A percentile compares a stretch with the other conserved stretches of the same genome.
These are phyloP conservation scores for Xiphophorus birchmanni DNA, from an alignment of 2,797 vertebrate species.

Conservation along the genomic window DNA sequence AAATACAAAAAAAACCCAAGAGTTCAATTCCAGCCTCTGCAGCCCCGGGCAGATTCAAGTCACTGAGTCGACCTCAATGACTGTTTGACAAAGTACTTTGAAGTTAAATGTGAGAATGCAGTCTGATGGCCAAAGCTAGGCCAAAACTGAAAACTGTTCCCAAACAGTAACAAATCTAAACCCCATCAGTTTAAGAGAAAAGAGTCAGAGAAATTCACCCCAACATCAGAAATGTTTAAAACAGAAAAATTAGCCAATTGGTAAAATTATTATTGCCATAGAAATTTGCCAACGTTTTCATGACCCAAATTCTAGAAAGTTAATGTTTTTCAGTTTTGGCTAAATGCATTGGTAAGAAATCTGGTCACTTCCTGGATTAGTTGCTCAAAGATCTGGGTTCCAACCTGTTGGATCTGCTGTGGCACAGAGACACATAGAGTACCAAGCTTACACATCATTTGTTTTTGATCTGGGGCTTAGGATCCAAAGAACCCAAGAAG, in stretches of 20 bases:
- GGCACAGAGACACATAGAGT: background rate
- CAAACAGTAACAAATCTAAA: background rate
- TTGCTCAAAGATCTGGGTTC: background rate
- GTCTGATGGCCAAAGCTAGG: background rate
- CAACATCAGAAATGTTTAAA: background rate
- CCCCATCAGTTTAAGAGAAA: background rate
- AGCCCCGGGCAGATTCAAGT: background rate
- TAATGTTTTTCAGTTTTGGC: background rate
- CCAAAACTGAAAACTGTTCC: background rate
- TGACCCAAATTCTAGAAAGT: background rate
- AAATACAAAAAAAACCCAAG: background rate
- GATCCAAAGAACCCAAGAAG: background rate
- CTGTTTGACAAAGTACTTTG: background rate
- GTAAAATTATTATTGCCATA: background rate
- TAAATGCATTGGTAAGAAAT: background rate
- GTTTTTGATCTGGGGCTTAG: background rate
- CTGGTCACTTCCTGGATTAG: background rate
- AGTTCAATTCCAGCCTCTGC: background rate
- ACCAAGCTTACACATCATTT: too few species aligned
- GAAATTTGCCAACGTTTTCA: background rate
- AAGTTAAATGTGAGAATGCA: background rate
- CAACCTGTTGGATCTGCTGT: background rate
- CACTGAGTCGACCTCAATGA: background rate
- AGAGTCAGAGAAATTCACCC: background rate
- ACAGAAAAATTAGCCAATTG: background rate